Base-by-base conservation (phyloP, 2,113 vertebrate genomes). In the Eurystomus gularis region DNA sequence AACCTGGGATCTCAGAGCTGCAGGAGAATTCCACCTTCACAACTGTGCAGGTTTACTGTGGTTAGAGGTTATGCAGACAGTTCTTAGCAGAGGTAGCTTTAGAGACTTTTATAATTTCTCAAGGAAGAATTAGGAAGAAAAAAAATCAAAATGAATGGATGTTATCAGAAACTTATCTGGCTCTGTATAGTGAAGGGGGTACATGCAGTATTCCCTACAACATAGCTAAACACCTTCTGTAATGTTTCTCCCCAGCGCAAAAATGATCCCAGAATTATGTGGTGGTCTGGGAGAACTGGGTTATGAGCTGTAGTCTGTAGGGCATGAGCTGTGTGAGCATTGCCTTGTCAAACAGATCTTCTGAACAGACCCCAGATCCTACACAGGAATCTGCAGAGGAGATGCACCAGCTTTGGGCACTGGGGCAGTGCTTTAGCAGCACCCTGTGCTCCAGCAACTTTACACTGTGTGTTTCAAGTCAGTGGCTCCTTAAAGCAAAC, bases 341-440 rank as follows among this genome's bases (percentile, higher is more conserved):
- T 54, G 14, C 11, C 17, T 12, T 11, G 28, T 62, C 37, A 6
- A 14, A 21, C 11, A 5, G 29, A 78, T 66, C 49, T 65, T 17
- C 44, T 54, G 40, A 75, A 5, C n/a, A 49, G 42, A 14, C 3
- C 46, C 40, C 14, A 6, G 0, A 11, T 40, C 16, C 6, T 5
- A 3, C 5, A 0, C 6, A 25, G 21, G 52, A 20, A 7, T 54
- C n/a, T 14, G 1, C 3, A 24, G 68, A 33, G 14, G 16, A 24
- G 49, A 2, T 7, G 23, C 21, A 39, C 13, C 33, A 12, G 13
- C 25, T 58, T 7, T 17, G 39, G 65, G 65, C 16, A 1, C 29
- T 7, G 61, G 33, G 60, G 21, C 46, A 64, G 61, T 17, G 65
- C 49, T 42, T 13, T 1, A 9, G 39, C 0, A 65, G 31, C 29